phyloP scores from a whole-genome alignment of 2,113 vertebrate species.

The Gulo gulo region DNA sequence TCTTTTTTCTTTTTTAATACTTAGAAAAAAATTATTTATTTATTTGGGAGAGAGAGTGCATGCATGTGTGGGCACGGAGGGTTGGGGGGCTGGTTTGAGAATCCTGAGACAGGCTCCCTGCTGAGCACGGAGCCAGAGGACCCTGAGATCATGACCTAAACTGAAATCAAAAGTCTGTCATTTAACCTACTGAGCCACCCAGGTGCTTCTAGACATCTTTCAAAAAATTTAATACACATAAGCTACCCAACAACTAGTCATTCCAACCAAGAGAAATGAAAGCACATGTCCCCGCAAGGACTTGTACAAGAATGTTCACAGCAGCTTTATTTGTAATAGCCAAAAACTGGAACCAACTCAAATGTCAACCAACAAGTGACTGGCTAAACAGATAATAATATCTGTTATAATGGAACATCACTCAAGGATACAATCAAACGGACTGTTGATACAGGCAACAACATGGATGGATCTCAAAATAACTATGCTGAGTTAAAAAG shows the following conservation, averaged over 20 bases:
- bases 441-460: background rate
- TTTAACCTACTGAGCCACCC: background rate
- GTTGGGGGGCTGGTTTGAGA: too few relatives aligned
- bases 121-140: background rate
- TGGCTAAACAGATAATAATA: background rate
- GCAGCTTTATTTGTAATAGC: background rate
- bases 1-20: too few relatives aligned
- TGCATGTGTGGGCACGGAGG: too few relatives aligned
- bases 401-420: background rate
- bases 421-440: background rate
- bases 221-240: background rate
- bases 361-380: background rate
- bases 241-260: background rate
- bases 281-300: background rate
- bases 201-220: background rate
- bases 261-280: background rate
- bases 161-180: background rate
- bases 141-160: background rate
- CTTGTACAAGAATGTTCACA: background rate
- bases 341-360: background rate
- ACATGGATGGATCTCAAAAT: background rate
- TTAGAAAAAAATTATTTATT: too few relatives aligned
- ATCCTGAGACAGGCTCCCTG: background rate
- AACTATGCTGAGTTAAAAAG: background rate
- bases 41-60: too few relatives aligned